Conservation (phyloP, 2,797 vertebrate genomes). For the Parambassis ranga region DNA sequence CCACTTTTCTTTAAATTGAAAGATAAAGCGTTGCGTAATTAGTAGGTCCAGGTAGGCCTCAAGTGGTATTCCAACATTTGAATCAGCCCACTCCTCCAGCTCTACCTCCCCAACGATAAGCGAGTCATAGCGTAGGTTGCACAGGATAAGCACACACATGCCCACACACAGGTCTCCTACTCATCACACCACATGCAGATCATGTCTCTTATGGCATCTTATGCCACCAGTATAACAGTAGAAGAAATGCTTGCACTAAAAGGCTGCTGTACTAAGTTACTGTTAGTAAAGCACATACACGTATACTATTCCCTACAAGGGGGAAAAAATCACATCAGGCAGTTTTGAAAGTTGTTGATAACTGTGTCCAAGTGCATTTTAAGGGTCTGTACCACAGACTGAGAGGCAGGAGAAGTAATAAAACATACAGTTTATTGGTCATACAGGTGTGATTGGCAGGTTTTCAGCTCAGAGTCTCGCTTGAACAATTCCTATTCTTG, state of each 20-base stretch:
- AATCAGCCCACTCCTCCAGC: conserved; percentile 61
- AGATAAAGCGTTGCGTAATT: conserved; percentile 53
- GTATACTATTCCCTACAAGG: not conserved
- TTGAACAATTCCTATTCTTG: conserved; percentile 45
- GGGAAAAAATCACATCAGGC: not conserved
- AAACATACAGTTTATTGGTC: conserved; percentile 18
- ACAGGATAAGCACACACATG: conserved; percentile 43
- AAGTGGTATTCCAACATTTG: conserved; percentile 61
- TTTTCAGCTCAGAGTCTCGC: conserved; percentile 55
- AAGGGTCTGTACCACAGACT: conserved; percentile 3
- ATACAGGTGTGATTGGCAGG: conserved; percentile 56
- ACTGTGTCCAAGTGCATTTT: conserved; percentile 24
- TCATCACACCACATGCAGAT: conserved; percentile 59
- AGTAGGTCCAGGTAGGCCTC: conserved; percentile 55
- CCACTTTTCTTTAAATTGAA: conserved; percentile 24
- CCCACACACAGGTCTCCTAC: conserved; percentile 67
- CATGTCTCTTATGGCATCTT: conserved; percentile 37
- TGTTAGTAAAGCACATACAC: not conserved
- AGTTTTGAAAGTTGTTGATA: conserved; percentile 5
- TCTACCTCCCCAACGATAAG: conserved; percentile 50
- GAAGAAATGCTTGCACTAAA: too few relatives aligned
- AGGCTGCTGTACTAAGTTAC: too few relatives aligned
- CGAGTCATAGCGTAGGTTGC: conserved; percentile 65
- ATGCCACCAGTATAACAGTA: conserved; percentile 13
- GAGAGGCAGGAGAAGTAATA: conserved; percentile 9